These are phyloP conservation scores for Clepsis dumicolana DNA, from an alignment of 2,888 invertebrate genomes.

Conservation along the genomic window DNA sequence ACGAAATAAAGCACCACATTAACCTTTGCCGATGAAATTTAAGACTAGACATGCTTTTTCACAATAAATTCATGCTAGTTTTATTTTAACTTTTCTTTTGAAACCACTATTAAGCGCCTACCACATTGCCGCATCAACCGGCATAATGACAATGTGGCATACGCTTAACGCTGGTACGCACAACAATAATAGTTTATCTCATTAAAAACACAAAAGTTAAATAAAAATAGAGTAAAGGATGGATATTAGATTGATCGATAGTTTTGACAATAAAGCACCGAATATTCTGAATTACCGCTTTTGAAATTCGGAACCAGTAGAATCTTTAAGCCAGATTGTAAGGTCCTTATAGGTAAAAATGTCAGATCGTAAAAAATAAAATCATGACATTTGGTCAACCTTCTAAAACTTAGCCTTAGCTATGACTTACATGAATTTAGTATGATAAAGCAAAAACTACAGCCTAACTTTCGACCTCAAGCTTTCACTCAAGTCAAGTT, in stretches of 20 bases:
- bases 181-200: background rate
- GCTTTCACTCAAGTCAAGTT: background rate
- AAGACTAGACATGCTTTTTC: background rate
- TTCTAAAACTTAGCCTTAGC: background rate
- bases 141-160: slow-evolving; percentile 2
- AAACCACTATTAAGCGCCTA: background rate
- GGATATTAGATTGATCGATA: too few species aligned
- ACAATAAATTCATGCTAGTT: background rate
- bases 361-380: background rate
- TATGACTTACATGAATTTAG: background rate
- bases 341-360: background rate
- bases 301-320: background rate
- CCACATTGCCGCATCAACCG: background rate
- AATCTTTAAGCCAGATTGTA: background rate
- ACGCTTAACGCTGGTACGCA: background rate
- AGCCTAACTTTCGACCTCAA: background rate
- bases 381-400: background rate
- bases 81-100: background rate
- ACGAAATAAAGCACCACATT: slow-evolving; percentile 65
- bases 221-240: too few species aligned
- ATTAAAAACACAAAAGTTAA: too few species aligned
- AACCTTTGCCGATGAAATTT: slow-evolving; percentile 37
- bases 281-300: background rate
- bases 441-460: background rate
- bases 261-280: background rate